Evolutionary conservation across 92 coral and sea anemone species (phyloP).

Genomic region (Palythoa grandiflora): DNA sequence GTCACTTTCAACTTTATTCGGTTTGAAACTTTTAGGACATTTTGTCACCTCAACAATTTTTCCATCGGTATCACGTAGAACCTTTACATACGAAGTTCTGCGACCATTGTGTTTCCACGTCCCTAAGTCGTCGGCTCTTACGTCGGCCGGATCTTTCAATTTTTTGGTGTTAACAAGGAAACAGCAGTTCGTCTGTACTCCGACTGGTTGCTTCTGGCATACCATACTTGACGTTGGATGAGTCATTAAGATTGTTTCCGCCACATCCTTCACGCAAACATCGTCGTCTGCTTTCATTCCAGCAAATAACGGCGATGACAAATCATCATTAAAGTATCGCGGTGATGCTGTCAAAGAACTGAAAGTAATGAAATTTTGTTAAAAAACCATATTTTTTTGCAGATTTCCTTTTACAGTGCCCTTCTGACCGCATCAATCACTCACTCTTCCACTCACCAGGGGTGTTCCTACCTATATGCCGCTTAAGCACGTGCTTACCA

Average conservation of each 20-base stretch:
- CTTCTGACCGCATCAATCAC: neutral
- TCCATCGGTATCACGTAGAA: neutral
- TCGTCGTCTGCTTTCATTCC: neutral
- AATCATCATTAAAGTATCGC: neutral
- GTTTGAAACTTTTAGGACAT: slow-evolving; percentile 43
- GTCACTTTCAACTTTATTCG: slow-evolving; percentile 20
- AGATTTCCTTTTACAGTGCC: neutral
- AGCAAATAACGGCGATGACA: neutral
- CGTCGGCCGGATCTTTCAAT: slow-evolving; percentile 34
- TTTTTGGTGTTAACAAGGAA: slow-evolving; percentile 28
- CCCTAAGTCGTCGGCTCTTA: slow-evolving; percentile 41
- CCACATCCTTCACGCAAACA: slow-evolving; percentile 1
- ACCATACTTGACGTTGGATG: slow-evolving; percentile 36
- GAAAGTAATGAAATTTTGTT: neutral
- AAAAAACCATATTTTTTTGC: neutral
- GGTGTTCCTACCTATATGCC: neutral
- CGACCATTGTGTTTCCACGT: slow-evolving; percentile 41
- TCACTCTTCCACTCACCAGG: neutral
- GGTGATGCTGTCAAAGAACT: neutral
- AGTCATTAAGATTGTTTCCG: neutral
- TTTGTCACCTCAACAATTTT: slow-evolving; percentile 1
- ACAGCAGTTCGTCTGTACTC: slow-evolving; percentile 31
- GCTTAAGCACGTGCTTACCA: neutral
- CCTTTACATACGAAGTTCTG: slow-evolving; percentile 28
- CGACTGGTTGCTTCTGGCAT: slow-evolving; percentile 31